Percentiles rank a stretch among this genome's conserved stretches.
Conservation (phyloP, 2,888 invertebrate species). For the Lobophora halterata region DNA sequence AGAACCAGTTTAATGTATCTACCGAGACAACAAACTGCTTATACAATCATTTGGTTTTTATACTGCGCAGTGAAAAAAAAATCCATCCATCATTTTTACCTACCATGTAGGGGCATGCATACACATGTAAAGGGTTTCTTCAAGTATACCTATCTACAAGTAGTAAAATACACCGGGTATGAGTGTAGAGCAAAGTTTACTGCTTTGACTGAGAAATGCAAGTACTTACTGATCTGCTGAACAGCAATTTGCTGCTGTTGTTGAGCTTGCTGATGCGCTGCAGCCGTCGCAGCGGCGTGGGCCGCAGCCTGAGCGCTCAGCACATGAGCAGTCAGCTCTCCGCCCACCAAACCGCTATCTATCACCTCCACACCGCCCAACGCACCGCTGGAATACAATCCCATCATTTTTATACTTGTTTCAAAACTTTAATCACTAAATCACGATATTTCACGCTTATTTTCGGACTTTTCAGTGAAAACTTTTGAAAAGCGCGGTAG, state of each 20-base stretch:
- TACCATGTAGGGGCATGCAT: too few species aligned
- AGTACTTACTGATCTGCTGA: constrained; percentile 23
- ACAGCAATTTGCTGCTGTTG: constrained; percentile 40
- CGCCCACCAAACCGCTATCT: constrained; percentile 66
- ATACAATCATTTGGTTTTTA: too few species aligned
- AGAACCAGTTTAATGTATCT: too few species aligned
- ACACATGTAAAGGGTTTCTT: too few species aligned
- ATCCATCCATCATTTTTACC: too few species aligned
- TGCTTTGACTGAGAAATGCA: too few species aligned
- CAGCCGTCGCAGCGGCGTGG: constrained; percentile 55
- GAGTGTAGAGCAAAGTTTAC: too few species aligned
- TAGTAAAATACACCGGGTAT: too few species aligned
- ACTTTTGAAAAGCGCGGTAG: constrained; percentile 13
- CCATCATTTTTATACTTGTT: constrained; percentile 61
- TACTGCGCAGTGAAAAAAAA: too few species aligned
- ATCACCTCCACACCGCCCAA: constrained; percentile 75
- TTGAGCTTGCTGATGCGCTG: constrained; percentile 6
- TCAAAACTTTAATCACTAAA: constrained; percentile 8
- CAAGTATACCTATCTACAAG: too few species aligned
- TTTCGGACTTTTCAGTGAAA: background rate
- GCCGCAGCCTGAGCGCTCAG: constrained; percentile 75
- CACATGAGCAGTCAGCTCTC: constrained; percentile 69
- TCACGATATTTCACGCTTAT: background rate
- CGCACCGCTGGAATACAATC: constrained; percentile 80
- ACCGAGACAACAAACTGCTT: too few species aligned